Evolutionary conservation across 2,113 vertebrate species (phyloP).

Genomic region (Loxodonta africana): DNA sequence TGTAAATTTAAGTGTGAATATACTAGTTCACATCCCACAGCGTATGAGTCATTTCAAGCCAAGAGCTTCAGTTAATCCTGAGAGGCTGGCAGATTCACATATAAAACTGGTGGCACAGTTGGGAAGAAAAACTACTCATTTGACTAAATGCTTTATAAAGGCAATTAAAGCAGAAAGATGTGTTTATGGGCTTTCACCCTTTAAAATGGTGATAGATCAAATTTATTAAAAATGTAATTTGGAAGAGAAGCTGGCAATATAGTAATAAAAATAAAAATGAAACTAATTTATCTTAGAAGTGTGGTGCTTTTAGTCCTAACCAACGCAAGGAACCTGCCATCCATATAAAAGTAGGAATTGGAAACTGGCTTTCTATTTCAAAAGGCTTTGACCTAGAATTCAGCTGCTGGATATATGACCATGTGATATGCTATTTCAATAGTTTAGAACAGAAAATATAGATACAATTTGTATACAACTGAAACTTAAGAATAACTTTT

Average conservation of each 20-base stretch:
- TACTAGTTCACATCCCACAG: background rate
- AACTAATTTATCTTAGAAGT: slow-evolving; percentile 80
- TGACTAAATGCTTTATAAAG: slow-evolving; percentile 83
- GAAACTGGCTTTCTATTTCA: slow-evolving; percentile 75
- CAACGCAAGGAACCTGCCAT: slow-evolving; percentile 51
- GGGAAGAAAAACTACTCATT: slow-evolving; percentile 82
- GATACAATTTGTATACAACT: background rate
- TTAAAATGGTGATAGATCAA: slow-evolving; percentile 82
- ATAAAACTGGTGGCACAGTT: slow-evolving; percentile 66
- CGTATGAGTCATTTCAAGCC: slow-evolving; percentile 50
- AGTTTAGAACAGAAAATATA: background rate
- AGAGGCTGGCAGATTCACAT: slow-evolving; percentile 69
- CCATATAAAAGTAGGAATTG: slow-evolving; percentile 49
- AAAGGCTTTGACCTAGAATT: slow-evolving; percentile 72
- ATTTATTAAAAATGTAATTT: slow-evolving; percentile 85
- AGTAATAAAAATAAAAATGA: slow-evolving; percentile 85
- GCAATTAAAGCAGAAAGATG: slow-evolving; percentile 83
- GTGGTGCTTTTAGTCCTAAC: slow-evolving; percentile 49
- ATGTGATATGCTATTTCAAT: background rate
- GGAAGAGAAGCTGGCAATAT: slow-evolving; percentile 75
- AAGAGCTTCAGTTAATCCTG: slow-evolving; percentile 56
- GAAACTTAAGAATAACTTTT: background rate
- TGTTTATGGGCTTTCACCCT: slow-evolving; percentile 81
- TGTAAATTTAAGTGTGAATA: slow-evolving; percentile 22
- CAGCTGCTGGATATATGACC: background rate